Conservation (phyloP, 2,113 vertebrate species). For the Sylvilagus bachmani region DNA sequence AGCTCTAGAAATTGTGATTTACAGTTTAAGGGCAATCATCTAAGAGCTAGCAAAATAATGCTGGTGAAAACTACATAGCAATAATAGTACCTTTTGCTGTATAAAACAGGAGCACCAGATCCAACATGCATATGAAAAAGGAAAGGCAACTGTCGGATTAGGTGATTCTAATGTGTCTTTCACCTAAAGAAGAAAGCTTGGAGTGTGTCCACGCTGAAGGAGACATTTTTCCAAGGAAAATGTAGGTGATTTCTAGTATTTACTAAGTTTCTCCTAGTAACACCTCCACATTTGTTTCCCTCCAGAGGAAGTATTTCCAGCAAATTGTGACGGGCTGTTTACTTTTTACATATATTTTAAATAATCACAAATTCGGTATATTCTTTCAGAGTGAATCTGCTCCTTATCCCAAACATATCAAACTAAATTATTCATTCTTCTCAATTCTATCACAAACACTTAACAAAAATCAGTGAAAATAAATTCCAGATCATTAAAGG, state of each 20-base stretch:
- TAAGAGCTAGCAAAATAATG: conserved; percentile 80
- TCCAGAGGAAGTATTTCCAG: background rate
- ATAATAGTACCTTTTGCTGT: conserved; percentile 58
- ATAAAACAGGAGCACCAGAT: conserved; percentile 76
- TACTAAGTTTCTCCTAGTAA: conserved; percentile 35
- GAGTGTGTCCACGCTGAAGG: conserved; percentile 34
- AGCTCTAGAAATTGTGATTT: conserved; percentile 84
- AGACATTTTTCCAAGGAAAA: conserved; percentile 42
- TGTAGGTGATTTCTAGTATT: conserved; percentile 33
- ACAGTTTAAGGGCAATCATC: conserved; percentile 85
- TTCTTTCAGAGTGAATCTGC: conserved; percentile 73
- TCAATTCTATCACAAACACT: conserved; percentile 73
- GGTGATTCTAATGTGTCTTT: conserved; percentile 51
- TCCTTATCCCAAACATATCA: conserved; percentile 72
- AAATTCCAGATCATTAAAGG: conserved; percentile 71
- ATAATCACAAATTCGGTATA: conserved; percentile 69
- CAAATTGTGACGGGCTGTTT: conserved; percentile 50
- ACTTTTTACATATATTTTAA: conserved; percentile 69
- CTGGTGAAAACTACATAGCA: conserved; percentile 73
- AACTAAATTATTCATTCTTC: conserved; percentile 73
- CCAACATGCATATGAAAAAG: conserved; percentile 57
- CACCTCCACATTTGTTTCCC: conserved; percentile 6
- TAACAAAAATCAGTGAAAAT: conserved; percentile 78
- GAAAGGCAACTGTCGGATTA: conserved; percentile 54
- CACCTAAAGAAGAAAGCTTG: conserved; percentile 60